Percentiles rank a stretch among this genome's conserved stretches.
Conservation (phyloP, 2,888 invertebrate genomes). For the Osmoderma eremita region DNA sequence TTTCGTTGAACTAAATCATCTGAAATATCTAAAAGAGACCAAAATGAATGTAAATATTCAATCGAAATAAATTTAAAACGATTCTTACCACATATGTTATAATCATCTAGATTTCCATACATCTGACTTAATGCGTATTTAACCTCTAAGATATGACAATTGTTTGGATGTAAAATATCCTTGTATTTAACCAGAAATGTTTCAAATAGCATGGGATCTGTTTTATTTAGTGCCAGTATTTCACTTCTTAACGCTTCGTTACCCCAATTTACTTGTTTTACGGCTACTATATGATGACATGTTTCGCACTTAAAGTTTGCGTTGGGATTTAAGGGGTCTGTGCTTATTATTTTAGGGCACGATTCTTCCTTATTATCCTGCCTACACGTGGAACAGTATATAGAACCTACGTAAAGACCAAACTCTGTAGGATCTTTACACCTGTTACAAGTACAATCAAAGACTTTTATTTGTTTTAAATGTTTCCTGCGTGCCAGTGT, state of each 20-base stretch:
- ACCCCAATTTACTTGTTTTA: slow-evolving; percentile 70
- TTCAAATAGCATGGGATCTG: slow-evolving; percentile 68
- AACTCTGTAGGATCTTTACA: slow-evolving; percentile 78
- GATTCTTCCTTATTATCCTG: slow-evolving; percentile 29
- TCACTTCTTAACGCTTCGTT: slow-evolving; percentile 73
- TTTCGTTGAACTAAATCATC: slow-evolving; percentile 70
- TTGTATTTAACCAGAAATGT: slow-evolving; percentile 72
- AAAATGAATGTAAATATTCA: not conserved
- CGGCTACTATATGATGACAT: slow-evolving; percentile 69
- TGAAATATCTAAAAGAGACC: slow-evolving; percentile 69
- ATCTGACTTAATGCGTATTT: slow-evolving; percentile 77
- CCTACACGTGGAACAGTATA: slow-evolving; percentile 67
- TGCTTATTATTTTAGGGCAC: slow-evolving; percentile 68
- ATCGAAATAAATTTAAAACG: not conserved
- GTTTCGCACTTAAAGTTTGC: slow-evolving; percentile 74
- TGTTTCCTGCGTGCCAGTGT: slow-evolving; percentile 72
- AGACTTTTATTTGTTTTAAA: slow-evolving; percentile 72
- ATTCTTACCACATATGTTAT: slow-evolving; percentile 48
- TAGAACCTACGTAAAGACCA: slow-evolving; percentile 68
- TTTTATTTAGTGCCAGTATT: slow-evolving; percentile 67
- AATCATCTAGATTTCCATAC: slow-evolving; percentile 72
- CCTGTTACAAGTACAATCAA: slow-evolving; percentile 74
- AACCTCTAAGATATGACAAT: slow-evolving; percentile 74
- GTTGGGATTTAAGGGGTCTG: slow-evolving; percentile 69
- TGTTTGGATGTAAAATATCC: slow-evolving; percentile 72